Base-by-base conservation (phyloP, 2,113 vertebrate species). In the Tonatia bakeri region DNA sequence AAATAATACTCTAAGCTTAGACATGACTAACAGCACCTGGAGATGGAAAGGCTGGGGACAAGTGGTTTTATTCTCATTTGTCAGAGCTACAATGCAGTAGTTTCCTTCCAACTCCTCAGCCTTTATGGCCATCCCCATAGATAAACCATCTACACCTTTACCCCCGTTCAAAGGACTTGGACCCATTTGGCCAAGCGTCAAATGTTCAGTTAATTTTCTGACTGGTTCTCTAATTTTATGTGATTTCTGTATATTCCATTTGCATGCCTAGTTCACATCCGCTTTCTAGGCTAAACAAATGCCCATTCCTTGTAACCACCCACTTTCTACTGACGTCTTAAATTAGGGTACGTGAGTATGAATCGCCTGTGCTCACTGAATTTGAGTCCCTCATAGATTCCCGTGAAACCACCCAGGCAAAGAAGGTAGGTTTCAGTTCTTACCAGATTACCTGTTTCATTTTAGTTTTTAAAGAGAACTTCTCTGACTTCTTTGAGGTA, bases 1-100 rank as follows among this genome's bases (percentile, higher is more conserved):
- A 96, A 96, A 90, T 97, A 89, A 95, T 96, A 91, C 81, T 89
- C 87, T 73, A 33, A 94, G 91, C 79, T 96, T 92, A 81, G 87
- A 84, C 31, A 19, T 50, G 69, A 94, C 79, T 88, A 95, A 47
- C 36, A 95, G 40, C 87, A 96, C 93, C 93, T 97, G 88, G 76
- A 88, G 54, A 65, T 50, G 31, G 72, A 92, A 79, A 90, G 83
- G 19, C 16, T 33, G 45, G 12, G 45, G 19, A 43, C 24, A 17
- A 40, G 59, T 91, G 72, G 36, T 40, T 79, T 79, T 86, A 69
- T 47, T 87, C 52, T 54, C 52, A 19, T 69, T 87, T 90, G 85
- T 79, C 47, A 54, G 36, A 81, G 61, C 67, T 83, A 52, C 22
- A 77, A 40, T 45, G 38, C 33, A 50, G 52, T 59, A 17, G 19